Evolutionary conservation across 2,888 invertebrate genomes (phyloP), one percentile per base, ranked within the genome.

Genomic region (Teleiodes luculella): DNA sequence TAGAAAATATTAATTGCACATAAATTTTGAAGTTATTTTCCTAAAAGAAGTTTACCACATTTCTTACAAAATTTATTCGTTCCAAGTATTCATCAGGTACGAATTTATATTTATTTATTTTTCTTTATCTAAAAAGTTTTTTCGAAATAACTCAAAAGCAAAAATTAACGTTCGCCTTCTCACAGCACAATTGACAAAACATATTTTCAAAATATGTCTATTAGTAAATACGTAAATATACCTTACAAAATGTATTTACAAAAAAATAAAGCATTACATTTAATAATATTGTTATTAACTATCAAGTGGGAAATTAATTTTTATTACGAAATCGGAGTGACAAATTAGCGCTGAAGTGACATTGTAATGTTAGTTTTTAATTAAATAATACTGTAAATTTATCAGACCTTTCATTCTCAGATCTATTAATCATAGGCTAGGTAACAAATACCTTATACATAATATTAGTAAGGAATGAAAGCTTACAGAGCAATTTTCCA

Each of bases 121-220:
- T 13, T 37, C 24, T 24, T 24, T 24, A 4, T 24, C 24, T 6
- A 33, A 6, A 33, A 33, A 33, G n/a, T n/a, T n/a, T 33, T 33
- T 33, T 10, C 10, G 10, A n/a, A 33, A 33, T 14, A 37, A 3
- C 6, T 37, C 59, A 54, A 77, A 80, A 73, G 61, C 73, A 81
- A 69, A 75, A 85, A 80, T 80, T 72, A 73, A 72, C 68, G 57
- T 75, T 67, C 74, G 68, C 66, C 58, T 62, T 68, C 67, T 89
- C 88, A 88, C 86, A 87, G 86, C 86, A 86, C 89, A 88, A 89
- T 88, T 87, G 89, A 89, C 84, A 88, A 87, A 88, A 87, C 86
- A 87, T 86, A 88, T 87, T 87, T 88, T 87, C 81, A 79, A 88
- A 87, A 88, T 87, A 88, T 88, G 86, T 86, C 78, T 80, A 84